Base-by-base conservation (phyloP, 2,888 invertebrate species). In the Camponotus fellah region DNA sequence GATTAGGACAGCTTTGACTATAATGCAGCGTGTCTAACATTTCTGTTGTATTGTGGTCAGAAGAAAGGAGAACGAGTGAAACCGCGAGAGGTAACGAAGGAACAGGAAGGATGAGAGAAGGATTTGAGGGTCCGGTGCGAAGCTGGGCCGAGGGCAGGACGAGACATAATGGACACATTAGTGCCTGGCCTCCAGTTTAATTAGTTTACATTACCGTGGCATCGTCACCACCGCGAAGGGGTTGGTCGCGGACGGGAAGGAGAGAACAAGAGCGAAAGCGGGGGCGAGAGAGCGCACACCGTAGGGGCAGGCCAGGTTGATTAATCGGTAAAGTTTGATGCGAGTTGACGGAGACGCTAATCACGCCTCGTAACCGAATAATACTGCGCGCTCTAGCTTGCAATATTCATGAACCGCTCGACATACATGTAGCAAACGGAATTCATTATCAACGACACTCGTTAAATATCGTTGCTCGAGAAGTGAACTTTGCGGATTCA, bases 291-390 rank as follows among this genome's bases (percentile, higher is more conserved):
- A 84, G 84, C 34, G 86, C 83, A 68, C 80, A 86, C 86, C 85
- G 87, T 83, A 75, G 82, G 87, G 90, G 87, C 86, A 85, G 85
- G 85, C 84, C 83, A 83, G 88, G 88, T 93, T 94, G 94, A 94
- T 94, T 94, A 94, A 94, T 94, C 93, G 94, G 92, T 89, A 94
- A 94, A 94, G 94, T 94, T 94, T 94, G 94, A 94, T 94, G 91
- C 90, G 92, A 92, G 93, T 92, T 92, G 94, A 92, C 92, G 93
- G 91, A 92, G 92, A 93, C 92, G 94, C 93, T 94, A 94, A 94
- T 94, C 94, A 94, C 93, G 92, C 91, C 94, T 94, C 94, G 93
- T 94, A 93, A 92, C 91, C 91, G 91, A 92, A 92, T 92, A 92
- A 92, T 92, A 90, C 89, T 87, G 88, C 87, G 87, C 88, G 86